Evolutionary conservation across 2,797 vertebrate species (phyloP).

Genomic region (Babyrousa celebensis): DNA sequence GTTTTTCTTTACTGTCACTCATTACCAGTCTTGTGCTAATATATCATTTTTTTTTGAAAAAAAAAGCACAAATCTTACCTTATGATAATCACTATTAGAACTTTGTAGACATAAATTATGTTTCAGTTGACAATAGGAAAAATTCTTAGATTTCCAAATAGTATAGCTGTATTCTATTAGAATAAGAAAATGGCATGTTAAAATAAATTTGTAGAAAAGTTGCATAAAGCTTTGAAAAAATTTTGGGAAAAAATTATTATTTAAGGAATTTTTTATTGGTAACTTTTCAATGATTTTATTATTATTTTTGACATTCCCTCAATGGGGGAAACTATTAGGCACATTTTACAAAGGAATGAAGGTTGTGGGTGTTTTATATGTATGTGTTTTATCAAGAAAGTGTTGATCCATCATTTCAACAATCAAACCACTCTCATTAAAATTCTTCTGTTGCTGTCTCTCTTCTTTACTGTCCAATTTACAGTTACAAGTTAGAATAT

Average conservation of each 20-base stretch:
- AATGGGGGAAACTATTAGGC: not conserved
- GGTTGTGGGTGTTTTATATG: not conserved
- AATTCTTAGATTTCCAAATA: not conserved
- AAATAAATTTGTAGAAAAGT: slow-evolving; percentile 17
- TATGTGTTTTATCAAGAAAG: not conserved
- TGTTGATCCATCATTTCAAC: not conserved
- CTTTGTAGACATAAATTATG: slow-evolving; percentile 50
- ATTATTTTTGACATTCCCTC: slow-evolving; percentile 17
- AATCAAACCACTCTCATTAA: not conserved
- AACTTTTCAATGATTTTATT: slow-evolving; percentile 1
- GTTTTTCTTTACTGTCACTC: slow-evolving; percentile 79
- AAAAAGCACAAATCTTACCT: slow-evolving; percentile 52
- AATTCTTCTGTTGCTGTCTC: not conserved
- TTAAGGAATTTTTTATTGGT: slow-evolving; percentile 10
- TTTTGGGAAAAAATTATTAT: not conserved
- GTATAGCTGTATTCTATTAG: not conserved
- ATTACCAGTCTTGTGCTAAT: slow-evolving; percentile 59
- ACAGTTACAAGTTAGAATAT: not conserved
- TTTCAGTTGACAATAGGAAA: slow-evolving; percentile 64
- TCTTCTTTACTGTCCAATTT: not conserved
- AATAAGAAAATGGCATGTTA: not conserved
- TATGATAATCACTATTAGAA: slow-evolving; percentile 67
- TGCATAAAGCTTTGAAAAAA: slow-evolving; percentile 41
- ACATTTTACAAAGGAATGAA: slow-evolving; percentile 45
- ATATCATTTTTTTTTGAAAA: slow-evolving; percentile 22